Evolutionary conservation across 2,113 vertebrate species (phyloP), one percentile per base, ranked within the genome.

Genomic region (Hippocampus abdominalis): DNA sequence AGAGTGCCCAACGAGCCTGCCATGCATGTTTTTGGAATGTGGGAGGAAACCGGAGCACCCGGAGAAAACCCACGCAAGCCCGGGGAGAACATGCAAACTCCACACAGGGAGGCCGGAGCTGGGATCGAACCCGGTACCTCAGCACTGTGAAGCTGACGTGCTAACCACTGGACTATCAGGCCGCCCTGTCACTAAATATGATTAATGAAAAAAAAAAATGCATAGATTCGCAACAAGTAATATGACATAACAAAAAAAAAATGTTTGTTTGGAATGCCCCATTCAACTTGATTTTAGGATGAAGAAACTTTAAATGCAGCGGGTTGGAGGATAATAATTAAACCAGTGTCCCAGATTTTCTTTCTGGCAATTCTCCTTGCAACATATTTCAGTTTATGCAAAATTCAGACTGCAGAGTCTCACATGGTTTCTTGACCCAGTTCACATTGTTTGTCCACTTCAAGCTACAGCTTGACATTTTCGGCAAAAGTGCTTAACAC

Each of bases 321-420:
- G 32, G 72, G 73, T 74, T 79, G 67, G 9, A 15, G 51, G 64
- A 68, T 78, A 70, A 81, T 85, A 81, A 81, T 86, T 80, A 83
- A 81, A 80, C 79, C 72, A 25, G 73, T 71, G 85, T 85, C 86
- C 86, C 69, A 84, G 81, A 87, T 89, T 84, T 80, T 70, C 61
- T 68, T 61, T 72, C 79, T 77, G 77, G 67, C 66, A 72, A 40
- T 81, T 80, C 69, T 83, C 40, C 23, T 44, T 72, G 71, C 65
- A 79, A 85, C 86, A 84, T 86, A 82, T 88, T 83, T 87, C 81
- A 76, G 79, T 80, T 77, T 81, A 87, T 88, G 83, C 77, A 86
- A 86, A 83, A 88, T 83, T 78, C 78, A 77, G 75, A 69, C 51
- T 78, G 57, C 66, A 75, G 73, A 29, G 81, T 85, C 85, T 89